Percentiles rank a stretch among this genome's conserved stretches.
These are phyloP conservation scores for Calephelis perditalis DNA, from an alignment of 2,888 invertebrate genomes.

Conservation along the genomic window DNA sequence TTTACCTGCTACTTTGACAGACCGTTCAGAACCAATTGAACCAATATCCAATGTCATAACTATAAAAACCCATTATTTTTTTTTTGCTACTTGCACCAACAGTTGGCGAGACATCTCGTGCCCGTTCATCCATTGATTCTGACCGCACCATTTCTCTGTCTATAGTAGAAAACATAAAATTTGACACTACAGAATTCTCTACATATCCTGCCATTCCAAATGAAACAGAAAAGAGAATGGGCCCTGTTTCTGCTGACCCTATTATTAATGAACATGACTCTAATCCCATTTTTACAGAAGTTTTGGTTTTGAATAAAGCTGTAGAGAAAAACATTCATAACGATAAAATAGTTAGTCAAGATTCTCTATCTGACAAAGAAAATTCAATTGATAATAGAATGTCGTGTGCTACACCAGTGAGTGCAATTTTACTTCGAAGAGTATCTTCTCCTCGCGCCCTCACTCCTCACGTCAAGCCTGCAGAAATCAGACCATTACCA, in stretches of 20 bases:
- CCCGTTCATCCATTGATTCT: not conserved
- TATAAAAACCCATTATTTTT: too few species aligned
- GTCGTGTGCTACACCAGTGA: not conserved
- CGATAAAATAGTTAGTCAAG: too few species aligned
- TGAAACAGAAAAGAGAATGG: not conserved
- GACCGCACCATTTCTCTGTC: not conserved
- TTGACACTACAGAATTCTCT: not conserved
- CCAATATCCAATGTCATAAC: too few species aligned
- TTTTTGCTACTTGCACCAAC: not conserved
- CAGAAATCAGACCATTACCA: not conserved
- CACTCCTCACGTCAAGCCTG: not conserved
- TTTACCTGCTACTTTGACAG: not conserved
- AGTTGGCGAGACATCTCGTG: not conserved
- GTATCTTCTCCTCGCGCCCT: not conserved
- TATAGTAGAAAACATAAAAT: not conserved
- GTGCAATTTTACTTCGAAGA: not conserved
- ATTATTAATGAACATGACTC: not conserved
- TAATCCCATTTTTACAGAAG: not conserved
- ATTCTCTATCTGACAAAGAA: not conserved
- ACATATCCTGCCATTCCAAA: not conserved
- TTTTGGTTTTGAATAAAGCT: not conserved
- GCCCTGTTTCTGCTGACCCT: not conserved
- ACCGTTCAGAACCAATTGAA: not conserved
- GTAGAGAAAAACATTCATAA: not conserved
- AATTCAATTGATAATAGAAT: not conserved